Evolutionary conservation across 2,888 invertebrate species (phyloP).

Genomic region (Gandaritis pyraliata): DNA sequence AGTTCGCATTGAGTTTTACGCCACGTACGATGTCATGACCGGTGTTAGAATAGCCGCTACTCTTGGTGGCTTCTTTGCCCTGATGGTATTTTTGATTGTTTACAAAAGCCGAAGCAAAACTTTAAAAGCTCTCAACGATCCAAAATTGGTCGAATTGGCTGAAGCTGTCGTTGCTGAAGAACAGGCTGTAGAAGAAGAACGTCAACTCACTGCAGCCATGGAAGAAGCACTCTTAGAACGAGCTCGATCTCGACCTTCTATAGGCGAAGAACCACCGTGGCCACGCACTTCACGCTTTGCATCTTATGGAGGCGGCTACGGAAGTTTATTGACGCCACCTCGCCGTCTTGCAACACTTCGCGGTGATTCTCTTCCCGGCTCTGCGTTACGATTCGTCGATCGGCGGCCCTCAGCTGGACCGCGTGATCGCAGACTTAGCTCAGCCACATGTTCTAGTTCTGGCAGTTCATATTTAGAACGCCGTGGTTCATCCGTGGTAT

Average conservation of each 20-base stretch:
- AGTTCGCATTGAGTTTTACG: conserved; percentile 92
- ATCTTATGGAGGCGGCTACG: conserved; percentile 86
- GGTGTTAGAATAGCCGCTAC: conserved; percentile 96
- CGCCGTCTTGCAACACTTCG: conserved; percentile 85
- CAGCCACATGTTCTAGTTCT: conserved; percentile 93
- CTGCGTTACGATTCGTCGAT: conserved; percentile 80
- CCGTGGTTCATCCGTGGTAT: conserved; percentile 90
- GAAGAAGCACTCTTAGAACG: conserved; percentile 86
- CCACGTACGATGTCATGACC: conserved; percentile 97
- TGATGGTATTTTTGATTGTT: conserved; percentile 95
- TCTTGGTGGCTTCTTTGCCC: conserved; percentile 94
- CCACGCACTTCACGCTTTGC: conserved; percentile 74
- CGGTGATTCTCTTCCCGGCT: conserved; percentile 86
- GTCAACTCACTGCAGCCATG: conserved; percentile 89
- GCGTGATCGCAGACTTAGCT: conserved; percentile 88
- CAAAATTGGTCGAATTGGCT: conserved; percentile 91
- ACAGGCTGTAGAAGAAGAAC: conserved; percentile 88
- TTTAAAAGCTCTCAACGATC: conserved; percentile 90
- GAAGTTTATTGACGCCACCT: conserved; percentile 88
- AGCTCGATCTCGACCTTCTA: conserved; percentile 82
- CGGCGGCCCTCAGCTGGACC: conserved; percentile 78
- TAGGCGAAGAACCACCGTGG: conserved; percentile 88
- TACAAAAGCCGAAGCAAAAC: conserved; percentile 95
- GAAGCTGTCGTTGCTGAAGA: conserved; percentile 90
- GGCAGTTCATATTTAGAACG: conserved; percentile 93